Percentiles rank a stretch among this genome's conserved stretches.
Evolutionary conservation across 2,797 vertebrate genomes (phyloP).

Genomic region (Lacerta viridis): DNA sequence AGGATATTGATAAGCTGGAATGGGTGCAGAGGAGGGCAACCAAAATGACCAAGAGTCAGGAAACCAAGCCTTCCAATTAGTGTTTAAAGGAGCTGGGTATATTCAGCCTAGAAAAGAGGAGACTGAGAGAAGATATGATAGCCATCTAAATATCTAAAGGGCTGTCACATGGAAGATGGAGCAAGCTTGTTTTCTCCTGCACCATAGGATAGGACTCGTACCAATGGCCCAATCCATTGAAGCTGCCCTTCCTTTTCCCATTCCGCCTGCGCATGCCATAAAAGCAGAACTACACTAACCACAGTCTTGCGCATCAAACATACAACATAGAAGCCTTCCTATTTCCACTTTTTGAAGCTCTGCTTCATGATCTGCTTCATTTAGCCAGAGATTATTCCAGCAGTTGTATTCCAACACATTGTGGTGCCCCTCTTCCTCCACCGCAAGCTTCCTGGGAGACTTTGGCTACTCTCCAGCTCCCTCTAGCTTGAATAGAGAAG

Average conservation of each 20-base stretch:
- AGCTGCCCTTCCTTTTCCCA: not conserved
- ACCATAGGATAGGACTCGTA: too few relatives aligned
- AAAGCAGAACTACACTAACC: not conserved
- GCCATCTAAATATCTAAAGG: too few relatives aligned
- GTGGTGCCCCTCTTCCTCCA: not conserved
- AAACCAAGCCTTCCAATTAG: too few relatives aligned
- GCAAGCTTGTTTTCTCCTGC: too few relatives aligned
- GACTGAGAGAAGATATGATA: too few relatives aligned
- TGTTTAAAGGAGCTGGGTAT: too few relatives aligned
- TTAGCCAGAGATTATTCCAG: not conserved
- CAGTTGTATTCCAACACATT: not conserved
- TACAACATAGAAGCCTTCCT: not conserved
- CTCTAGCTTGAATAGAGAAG: not conserved
- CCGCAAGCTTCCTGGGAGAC: not conserved
- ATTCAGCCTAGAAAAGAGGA: too few relatives aligned
- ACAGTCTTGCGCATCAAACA: not conserved
- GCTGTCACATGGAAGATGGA: too few relatives aligned
- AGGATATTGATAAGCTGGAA: too few relatives aligned
- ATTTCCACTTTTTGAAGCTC: not conserved
- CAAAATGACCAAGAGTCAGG: too few relatives aligned
- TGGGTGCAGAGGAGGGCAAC: too few relatives aligned
- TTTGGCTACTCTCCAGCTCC: not conserved
- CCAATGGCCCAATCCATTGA: not conserved
- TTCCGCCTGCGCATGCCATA: not conserved
- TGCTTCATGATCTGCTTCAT: too few relatives aligned